phyloP scores from a whole-genome alignment of 2,888 invertebrate genomes.

The Aradus depressus region DNA sequence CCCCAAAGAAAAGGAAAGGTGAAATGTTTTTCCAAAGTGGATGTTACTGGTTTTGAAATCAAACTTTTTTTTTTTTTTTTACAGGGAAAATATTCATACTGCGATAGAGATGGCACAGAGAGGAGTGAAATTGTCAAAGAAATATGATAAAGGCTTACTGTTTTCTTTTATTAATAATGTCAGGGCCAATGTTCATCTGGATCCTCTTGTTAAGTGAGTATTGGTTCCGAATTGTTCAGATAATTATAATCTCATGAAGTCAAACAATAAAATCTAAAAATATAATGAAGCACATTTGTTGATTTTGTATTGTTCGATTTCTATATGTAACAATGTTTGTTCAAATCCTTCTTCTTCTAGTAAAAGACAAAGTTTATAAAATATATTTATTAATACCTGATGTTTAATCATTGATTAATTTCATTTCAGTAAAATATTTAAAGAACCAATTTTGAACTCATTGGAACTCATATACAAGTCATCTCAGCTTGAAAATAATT shows the following conservation, averaged over 20 bases:
- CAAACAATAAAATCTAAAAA: no score
- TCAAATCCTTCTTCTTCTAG: neutral
- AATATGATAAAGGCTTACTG: conserved; percentile 11
- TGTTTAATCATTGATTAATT: neutral
- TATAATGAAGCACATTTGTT: no score
- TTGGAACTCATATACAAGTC: conserved; percentile 4
- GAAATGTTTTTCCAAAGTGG: neutral
- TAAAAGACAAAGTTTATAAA: neutral
- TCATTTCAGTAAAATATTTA: neutral
- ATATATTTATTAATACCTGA: neutral
- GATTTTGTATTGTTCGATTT: neutral
- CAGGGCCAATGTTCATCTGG: no score
- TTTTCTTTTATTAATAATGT: conserved; percentile 13
- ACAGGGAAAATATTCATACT: conserved; percentile 5
- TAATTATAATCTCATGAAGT: no score
- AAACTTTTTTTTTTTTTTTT: neutral
- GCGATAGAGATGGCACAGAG: conserved; percentile 3
- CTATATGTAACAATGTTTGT: neutral
- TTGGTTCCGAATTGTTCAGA: no score
- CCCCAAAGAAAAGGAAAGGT: no score
- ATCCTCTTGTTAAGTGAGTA: no score
- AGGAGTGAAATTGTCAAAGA: conserved; percentile 4
- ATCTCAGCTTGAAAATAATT: conserved; percentile 8
- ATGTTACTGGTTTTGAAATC: neutral
- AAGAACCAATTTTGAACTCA: conserved; percentile 5